phyloP scores from a whole-genome alignment of 1,140 invertebrate species.

The Zaprionus davidi region DNA sequence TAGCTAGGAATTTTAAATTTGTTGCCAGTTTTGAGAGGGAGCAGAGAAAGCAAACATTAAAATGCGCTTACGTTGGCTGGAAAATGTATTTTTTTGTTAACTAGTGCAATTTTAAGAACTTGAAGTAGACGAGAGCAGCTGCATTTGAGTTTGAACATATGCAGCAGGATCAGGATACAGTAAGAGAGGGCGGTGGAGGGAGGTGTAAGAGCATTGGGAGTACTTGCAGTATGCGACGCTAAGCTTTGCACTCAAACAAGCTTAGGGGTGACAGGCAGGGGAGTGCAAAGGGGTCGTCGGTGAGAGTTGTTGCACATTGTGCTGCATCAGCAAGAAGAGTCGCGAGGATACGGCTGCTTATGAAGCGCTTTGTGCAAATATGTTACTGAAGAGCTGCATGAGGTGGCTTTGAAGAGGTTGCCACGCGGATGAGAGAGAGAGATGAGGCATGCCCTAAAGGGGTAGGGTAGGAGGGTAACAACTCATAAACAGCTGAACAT shows the following conservation, averaged over 20 bases:
- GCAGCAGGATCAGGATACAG: constrained; percentile 43
- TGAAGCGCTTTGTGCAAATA: constrained; percentile 71
- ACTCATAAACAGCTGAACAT: constrained; percentile 53
- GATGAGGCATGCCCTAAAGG: background rate
- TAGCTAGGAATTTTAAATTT: background rate
- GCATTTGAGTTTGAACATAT: constrained; percentile 62
- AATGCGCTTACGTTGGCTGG: constrained; percentile 2
- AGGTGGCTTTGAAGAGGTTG: background rate
- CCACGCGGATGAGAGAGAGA: background rate
- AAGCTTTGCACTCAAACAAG: constrained; percentile 62
- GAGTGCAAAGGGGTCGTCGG: background rate
- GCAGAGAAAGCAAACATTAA: constrained; percentile 7
- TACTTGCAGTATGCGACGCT: constrained; percentile 60
- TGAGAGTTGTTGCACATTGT: constrained; percentile 42
- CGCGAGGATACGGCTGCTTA: constrained; percentile 41
- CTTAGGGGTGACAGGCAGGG: constrained; percentile 27
- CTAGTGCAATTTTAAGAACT: constrained; percentile 64
- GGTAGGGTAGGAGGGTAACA: background rate
- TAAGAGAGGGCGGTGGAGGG: background rate
- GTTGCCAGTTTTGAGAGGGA: background rate
- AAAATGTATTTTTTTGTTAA: constrained; percentile 50
- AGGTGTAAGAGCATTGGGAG: background rate
- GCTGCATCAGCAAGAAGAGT: constrained; percentile 57
- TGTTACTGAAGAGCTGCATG: constrained; percentile 38
- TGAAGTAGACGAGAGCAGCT: constrained; percentile 32